Evolutionary conservation across 2,797 vertebrate species (phyloP).

Genomic region (Cichlasoma orientale): DNA sequence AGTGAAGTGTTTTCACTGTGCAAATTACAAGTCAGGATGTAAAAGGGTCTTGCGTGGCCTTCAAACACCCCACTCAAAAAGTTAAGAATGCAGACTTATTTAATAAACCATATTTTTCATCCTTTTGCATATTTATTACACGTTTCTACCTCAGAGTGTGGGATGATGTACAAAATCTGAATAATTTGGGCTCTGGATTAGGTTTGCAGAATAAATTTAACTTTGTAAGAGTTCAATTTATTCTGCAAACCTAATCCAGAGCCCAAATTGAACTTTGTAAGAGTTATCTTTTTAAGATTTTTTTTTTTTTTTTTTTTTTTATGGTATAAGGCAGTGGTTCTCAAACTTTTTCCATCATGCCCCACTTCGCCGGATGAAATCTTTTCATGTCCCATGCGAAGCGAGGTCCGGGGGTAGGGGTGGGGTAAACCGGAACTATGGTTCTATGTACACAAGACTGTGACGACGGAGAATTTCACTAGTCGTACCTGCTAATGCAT

Average conservation of each 20-base stretch:
- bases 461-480: too few relatives aligned
- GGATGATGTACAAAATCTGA: neutral
- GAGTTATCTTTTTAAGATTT: neutral
- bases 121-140: constrained; percentile 18
- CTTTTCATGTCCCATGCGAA: too few relatives aligned
- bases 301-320: neutral
- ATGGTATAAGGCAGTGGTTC: too few relatives aligned
- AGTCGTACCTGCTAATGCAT: too few relatives aligned
- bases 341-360: too few relatives aligned
- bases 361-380: too few relatives aligned
- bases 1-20: constrained; percentile 5
- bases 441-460: too few relatives aligned
- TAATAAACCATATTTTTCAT: constrained; percentile 36
- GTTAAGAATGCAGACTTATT: constrained; percentile 21
- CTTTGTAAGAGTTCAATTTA: too few relatives aligned
- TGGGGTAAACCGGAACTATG: too few relatives aligned
- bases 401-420: too few relatives aligned
- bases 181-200: neutral
- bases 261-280: neutral
- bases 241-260: too few relatives aligned
- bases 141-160: neutral
- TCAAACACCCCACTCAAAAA: constrained; percentile 23
- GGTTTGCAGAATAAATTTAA: neutral
- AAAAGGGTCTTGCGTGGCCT: constrained; percentile 23
- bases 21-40: constrained; percentile 7